A percentile compares a stretch with the other conserved stretches of the same genome.
phyloP scores from a whole-genome alignment of 2,113 vertebrate species.

The Myodes glareolus region DNA sequence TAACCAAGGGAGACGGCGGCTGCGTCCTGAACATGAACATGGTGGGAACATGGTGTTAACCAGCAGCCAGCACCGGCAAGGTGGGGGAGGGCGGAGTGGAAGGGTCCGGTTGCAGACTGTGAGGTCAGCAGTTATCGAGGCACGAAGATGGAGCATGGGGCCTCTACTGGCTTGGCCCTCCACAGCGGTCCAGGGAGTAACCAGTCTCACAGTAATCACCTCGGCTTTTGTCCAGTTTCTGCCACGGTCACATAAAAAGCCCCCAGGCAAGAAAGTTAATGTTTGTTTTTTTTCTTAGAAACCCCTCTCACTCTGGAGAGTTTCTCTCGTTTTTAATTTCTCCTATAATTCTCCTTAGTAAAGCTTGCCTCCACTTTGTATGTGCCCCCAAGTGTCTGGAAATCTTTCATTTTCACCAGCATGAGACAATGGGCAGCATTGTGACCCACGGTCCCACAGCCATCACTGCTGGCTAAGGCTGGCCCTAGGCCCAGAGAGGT shows the following conservation, averaged over 20 bases:
- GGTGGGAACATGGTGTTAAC: too few species aligned
- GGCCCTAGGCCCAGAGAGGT: neutral
- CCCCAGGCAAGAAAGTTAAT: neutral
- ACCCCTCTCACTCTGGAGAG: neutral
- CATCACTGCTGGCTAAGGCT: neutral
- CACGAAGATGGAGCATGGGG: neutral
- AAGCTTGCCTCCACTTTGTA: neutral
- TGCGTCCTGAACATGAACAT: neutral
- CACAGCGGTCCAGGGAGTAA: neutral
- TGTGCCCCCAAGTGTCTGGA: neutral
- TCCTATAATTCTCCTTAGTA: neutral
- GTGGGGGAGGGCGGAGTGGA: neutral
- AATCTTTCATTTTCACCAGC: neutral
- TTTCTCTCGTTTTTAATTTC: neutral
- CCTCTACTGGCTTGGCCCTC: neutral
- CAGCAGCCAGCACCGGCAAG: too few species aligned
- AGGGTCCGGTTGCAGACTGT: neutral
- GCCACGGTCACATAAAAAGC: neutral
- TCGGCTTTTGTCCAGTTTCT: neutral
- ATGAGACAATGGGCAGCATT: neutral
- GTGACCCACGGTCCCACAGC: neutral
- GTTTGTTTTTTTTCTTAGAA: neutral
- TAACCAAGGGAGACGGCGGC: neutral
- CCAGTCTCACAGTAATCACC: neutral
- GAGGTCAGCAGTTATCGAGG: neutral